phyloP scores from a whole-genome alignment of 2,113 vertebrate species.

The Thalassarche chlororhynchos region DNA sequence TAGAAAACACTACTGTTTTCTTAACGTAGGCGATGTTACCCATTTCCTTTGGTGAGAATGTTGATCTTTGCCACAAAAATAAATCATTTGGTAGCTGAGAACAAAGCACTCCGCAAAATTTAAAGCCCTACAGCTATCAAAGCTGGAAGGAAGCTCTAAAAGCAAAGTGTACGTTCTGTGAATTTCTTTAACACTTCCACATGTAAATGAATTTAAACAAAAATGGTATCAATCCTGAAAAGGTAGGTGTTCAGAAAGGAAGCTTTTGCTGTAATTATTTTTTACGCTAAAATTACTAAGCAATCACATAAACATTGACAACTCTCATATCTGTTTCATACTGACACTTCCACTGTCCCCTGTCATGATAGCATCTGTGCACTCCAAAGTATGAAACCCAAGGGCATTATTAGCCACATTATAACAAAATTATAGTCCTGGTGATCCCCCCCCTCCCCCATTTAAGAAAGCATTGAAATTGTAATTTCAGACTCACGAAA shows the following conservation, averaged over 20 bases:
- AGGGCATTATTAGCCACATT: not conserved
- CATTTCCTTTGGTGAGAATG: not conserved
- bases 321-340: not conserved
- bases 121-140: not conserved
- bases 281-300: not conserved
- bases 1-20: not conserved
- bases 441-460: no score
- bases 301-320: not conserved
- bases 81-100: not conserved
- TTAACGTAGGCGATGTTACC: not conserved
- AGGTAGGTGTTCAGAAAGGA: not conserved
- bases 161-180: not conserved
- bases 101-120: not conserved
- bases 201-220: not conserved
- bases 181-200: not conserved
- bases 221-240: not conserved
- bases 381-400: not conserved
- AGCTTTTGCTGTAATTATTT: not conserved
- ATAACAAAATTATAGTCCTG: no score
- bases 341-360: not conserved
- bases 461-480: not conserved
- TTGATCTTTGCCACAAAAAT: not conserved
- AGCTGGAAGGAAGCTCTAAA: not conserved
- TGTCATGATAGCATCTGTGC: not conserved
- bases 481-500: not conserved